Conservation (phyloP, 1,140 invertebrate genomes). For the Notospermus geniculatus region DNA sequence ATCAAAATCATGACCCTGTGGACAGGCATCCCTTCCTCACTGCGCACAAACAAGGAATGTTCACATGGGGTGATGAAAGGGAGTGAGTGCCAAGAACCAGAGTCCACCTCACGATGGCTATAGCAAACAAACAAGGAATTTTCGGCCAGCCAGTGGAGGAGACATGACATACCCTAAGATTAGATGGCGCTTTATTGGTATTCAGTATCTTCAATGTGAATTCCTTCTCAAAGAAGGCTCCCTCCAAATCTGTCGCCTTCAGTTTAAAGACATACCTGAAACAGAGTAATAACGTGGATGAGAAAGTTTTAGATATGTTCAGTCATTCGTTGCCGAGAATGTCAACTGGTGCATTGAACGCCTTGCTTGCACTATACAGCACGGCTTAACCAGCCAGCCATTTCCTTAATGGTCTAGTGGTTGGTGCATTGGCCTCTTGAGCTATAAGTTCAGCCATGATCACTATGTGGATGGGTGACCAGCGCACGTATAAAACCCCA, state of each 20-base stretch:
- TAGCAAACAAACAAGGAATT: slow-evolving; percentile 2
- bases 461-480: no score
- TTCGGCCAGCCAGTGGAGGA: no score
- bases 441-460: no score
- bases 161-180: slow-evolving; percentile 25
- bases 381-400: no score
- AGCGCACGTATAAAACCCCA: no score
- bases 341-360: slow-evolving; percentile 27
- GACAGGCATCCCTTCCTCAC: no score
- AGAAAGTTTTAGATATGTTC: slow-evolving; percentile 17
- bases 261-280: slow-evolving; percentile 31
- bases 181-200: slow-evolving; percentile 34
- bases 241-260: slow-evolving; percentile 32
- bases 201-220: slow-evolving; percentile 34
- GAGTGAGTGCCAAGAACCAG: neutral
- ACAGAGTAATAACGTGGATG: slow-evolving; percentile 27
- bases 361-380: no score
- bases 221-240: slow-evolving; percentile 18
- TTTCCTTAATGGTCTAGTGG: no score
- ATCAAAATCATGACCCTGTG: no score
- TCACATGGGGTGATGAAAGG: no score
- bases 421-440: no score
- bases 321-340: slow-evolving; percentile 22
- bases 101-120: neutral
- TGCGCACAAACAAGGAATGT: no score